A percentile compares a stretch with the other conserved stretches of the same genome.
Conservation (phyloP, 2,888 invertebrate genomes). For the Clanis bilineata region DNA sequence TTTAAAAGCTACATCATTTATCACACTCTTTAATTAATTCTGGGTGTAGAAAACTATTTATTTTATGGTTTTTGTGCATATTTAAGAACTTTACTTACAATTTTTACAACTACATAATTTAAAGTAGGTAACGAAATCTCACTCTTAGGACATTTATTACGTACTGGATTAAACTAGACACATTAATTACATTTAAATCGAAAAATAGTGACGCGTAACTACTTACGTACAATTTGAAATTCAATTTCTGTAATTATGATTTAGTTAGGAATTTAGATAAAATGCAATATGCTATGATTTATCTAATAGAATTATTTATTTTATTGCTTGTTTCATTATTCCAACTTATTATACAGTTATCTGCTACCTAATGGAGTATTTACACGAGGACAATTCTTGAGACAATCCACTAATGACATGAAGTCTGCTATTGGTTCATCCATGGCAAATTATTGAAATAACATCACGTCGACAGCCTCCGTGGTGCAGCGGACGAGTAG, state of each 20-base stretch:
- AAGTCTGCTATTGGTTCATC: no score
- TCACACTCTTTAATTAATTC: slow-evolving; percentile 47
- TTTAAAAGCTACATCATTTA: slow-evolving; percentile 45
- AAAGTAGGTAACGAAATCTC: slow-evolving; percentile 36
- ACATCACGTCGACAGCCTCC: no score
- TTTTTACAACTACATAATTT: background rate
- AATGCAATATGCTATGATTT: background rate
- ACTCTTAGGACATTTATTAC: slow-evolving; percentile 43
- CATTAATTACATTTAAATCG: slow-evolving; percentile 2
- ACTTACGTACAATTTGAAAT: background rate
- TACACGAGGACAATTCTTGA: no score
- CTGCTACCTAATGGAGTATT: no score
- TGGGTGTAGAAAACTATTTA: slow-evolving; percentile 22
- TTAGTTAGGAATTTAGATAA: background rate
- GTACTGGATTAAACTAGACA: slow-evolving; percentile 4
- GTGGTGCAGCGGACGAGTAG: no score
- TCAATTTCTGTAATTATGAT: background rate
- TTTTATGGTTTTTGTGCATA: slow-evolving; percentile 19
- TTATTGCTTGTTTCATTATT: background rate
- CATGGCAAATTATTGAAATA: no score
- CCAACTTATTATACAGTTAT: background rate
- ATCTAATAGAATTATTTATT: background rate
- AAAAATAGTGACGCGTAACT: slow-evolving; percentile 3
- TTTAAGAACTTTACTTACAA: slow-evolving; percentile 1
- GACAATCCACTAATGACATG: no score